Base-by-base conservation (phyloP, 2,797 vertebrate genomes). In the Ctenopoma multispine region DNA sequence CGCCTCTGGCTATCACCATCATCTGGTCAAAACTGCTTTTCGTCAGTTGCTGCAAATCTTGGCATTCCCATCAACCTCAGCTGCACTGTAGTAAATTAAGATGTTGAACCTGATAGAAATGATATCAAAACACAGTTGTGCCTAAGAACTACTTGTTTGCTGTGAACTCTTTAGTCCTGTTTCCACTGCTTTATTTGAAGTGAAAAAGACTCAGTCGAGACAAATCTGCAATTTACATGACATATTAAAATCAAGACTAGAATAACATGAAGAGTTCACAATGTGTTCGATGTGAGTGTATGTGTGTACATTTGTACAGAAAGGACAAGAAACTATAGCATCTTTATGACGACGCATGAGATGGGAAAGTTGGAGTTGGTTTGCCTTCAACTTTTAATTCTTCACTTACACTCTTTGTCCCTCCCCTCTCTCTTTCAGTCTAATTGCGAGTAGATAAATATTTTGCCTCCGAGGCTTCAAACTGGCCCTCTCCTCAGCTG, bases 401-500 rank as follows among this genome's bases (percentile, higher is more conserved):
- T 54, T 1, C 27, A 20, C 48, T 20, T 31, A 2, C 13, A 12
- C 9, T 57, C 31, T 36, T 49, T 15, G 31, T n/a, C 11, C 59
- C 18, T 1, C 17, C 29, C 27, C 17, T 46, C 34, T 17, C 15
- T 61, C 4, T 58, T 18, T 57, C 27, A 38, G 34, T 61, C 41
- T 48, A 4, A 47, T 48, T 63, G 38, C n/a, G 48, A 43, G 36
- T 24, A 72, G 20, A 57, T 53, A 31, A 44, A 51, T n/a, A 23
- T 20, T 61, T 50, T 69, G 38, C 53, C 46, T 27, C 44, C 49
- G 29, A n/a, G 36, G 24, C 34, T 70, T 54, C 59, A 55, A 53
- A n/a, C 41, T 44, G 46, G 59, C 47, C 63, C 38, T 60, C 47
- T 66, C 50, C 31, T 55, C 63, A 63, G 53, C 47, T 77, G 53